These are phyloP conservation scores for Plectropomus leopardus DNA, from an alignment of 2,113 vertebrate species.

Conservation along the genomic window DNA sequence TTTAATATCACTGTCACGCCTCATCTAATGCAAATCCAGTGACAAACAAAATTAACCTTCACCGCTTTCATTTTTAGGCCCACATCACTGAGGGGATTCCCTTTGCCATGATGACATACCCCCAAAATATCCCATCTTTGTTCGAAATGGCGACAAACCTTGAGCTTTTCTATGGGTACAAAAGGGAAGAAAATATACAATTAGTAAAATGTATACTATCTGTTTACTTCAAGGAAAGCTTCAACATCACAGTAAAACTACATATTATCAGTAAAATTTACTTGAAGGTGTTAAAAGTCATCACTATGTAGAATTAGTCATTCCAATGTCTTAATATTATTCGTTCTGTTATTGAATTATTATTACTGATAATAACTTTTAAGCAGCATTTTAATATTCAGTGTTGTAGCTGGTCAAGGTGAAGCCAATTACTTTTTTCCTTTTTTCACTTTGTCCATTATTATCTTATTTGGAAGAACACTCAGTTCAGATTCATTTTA, in stretches of 20 bases:
- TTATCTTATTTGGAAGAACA: too few species aligned
- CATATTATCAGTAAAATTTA: background rate
- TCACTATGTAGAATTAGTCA: background rate
- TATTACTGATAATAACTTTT: too few species aligned
- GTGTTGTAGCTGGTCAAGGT: background rate
- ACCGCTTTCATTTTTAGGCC: background rate
- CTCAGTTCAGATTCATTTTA: too few species aligned
- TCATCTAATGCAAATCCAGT: background rate
- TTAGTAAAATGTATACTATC: background rate
- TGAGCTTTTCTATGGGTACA: background rate
- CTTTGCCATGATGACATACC: background rate
- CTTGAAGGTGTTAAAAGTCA: background rate
- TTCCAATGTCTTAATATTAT: background rate
- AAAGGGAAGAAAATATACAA: background rate
- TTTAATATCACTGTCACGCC: too few species aligned
- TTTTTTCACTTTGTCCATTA: too few species aligned
- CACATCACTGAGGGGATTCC: slow-evolving; percentile 1
- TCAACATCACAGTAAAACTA: background rate
- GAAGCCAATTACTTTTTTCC: too few species aligned
- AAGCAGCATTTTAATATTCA: background rate
- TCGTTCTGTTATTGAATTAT: too few species aligned
- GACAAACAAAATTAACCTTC: background rate
- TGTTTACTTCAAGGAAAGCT: background rate
- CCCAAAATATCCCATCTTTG: background rate
- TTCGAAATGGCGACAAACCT: background rate